Conservation (phyloP, 1,140 invertebrate species). For the Danaus plexippus region DNA sequence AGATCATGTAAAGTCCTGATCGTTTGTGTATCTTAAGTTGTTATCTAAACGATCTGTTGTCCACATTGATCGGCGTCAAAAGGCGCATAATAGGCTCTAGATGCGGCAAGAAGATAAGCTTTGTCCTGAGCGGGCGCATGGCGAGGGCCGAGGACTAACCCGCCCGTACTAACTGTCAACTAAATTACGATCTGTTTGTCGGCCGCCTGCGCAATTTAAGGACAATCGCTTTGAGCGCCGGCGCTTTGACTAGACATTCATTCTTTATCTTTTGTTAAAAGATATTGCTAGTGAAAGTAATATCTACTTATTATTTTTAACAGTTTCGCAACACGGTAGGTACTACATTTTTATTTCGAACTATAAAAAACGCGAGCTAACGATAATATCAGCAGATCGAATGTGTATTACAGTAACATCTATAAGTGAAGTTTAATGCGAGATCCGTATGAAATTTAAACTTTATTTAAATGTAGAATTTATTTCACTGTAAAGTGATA, state of each 20-base stretch:
- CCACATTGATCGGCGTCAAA: conserved; percentile 57
- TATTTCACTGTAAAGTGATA: conserved; percentile 13
- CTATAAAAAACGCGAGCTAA: too few species aligned
- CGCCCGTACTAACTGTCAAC: conserved; percentile 49
- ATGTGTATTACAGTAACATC: too few species aligned
- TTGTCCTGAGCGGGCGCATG: conserved; percentile 34
- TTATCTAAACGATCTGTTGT: conserved; percentile 58
- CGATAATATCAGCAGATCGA: too few species aligned
- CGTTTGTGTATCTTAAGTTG: conserved; percentile 25
- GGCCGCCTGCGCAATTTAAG: conserved; percentile 58
- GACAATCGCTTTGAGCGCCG: conserved; percentile 48
- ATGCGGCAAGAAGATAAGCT: conserved; percentile 58
- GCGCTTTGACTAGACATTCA: conserved; percentile 24
- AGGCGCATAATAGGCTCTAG: conserved; percentile 62
- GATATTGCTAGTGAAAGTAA: conserved; percentile 14
- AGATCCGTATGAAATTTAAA: conserved; percentile 10
- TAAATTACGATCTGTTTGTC: conserved; percentile 56
- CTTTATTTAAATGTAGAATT: conserved; percentile 21
- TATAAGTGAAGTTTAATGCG: conserved; percentile 1
- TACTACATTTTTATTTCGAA: too few species aligned
- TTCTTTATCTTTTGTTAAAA: conserved; percentile 13
- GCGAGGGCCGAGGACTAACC: conserved; percentile 10
- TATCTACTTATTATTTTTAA: conserved; percentile 7
- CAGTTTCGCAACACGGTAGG: too few species aligned
- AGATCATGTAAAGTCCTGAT: conserved; percentile 21